A percentile compares a stretch with the other conserved stretches of the same genome.
phyloP scores from a whole-genome alignment of 2,113 vertebrate species.

The Pipa parva region DNA sequence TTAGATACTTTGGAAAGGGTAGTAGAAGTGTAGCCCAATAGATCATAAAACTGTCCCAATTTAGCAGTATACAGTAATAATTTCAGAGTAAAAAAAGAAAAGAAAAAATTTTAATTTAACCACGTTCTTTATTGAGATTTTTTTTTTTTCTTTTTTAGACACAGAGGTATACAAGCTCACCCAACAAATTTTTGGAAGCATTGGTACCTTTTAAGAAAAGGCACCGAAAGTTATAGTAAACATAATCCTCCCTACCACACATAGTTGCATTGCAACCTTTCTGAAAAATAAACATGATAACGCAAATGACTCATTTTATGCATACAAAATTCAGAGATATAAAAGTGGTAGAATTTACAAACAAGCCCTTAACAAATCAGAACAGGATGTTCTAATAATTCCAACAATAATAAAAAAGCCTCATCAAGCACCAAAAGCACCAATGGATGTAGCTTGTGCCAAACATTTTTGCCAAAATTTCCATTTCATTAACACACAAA shows the following conservation, averaged over 20 bases:
- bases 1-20: no score
- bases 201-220: constrained; percentile 35
- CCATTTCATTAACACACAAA: no score
- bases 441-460: constrained; percentile 6
- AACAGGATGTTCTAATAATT: constrained; percentile 49
- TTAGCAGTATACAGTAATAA: no score
- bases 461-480: no score
- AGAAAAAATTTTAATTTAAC: constrained; percentile 51
- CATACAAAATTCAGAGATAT: constrained; percentile 61
- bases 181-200: constrained; percentile 51
- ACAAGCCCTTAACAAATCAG: constrained; percentile 53
- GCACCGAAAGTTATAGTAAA: constrained; percentile 48
- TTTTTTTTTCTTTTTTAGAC: constrained; percentile 58
- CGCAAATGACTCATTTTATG: constrained; percentile 54
- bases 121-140: constrained; percentile 71
- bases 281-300: constrained; percentile 46
- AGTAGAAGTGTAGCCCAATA: no score
- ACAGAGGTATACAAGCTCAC: constrained; percentile 60
- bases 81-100: not conserved
- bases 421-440: constrained; percentile 55
- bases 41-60: no score
- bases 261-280: constrained; percentile 46
- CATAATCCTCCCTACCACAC: constrained; percentile 48
- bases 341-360: constrained; percentile 64
- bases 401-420: constrained; percentile 45